Percentiles rank a stretch among this genome's conserved stretches.
Conservation (phyloP, 2,888 invertebrate species). For the Zootermopsis nevadensis region DNA sequence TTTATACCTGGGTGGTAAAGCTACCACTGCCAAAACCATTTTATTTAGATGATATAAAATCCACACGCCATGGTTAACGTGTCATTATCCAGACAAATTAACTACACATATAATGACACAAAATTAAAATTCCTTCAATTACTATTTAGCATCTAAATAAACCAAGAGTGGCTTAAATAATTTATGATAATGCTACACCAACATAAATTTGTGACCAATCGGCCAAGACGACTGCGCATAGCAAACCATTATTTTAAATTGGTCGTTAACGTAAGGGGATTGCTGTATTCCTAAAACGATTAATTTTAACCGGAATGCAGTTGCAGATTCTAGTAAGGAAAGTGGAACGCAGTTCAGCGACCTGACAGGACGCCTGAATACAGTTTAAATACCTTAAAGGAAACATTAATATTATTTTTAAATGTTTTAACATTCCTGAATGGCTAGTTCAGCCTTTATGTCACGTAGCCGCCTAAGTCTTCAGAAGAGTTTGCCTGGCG, state of each 20-base stretch:
- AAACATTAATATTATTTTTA: neutral
- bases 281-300: neutral
- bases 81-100: slow-evolving; percentile 9
- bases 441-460: neutral
- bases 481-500: too few species aligned
- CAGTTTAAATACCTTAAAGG: neutral
- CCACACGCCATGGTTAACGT: neutral
- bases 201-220: neutral
- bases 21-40: neutral
- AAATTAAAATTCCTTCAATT: neutral
- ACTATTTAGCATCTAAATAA: neutral
- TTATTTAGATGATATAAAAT: neutral
- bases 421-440: neutral
- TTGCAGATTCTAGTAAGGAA: neutral
- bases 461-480: too few species aligned
- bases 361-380: neutral
- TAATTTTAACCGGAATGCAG: neutral
- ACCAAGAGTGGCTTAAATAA: neutral
- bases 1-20: neutral
- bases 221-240: neutral
- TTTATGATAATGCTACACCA: neutral
- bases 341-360: too few species aligned
- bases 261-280: neutral
- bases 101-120: neutral
- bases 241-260: neutral